These are phyloP conservation scores for Zhuqinia jingwanae DNA, from an alignment of 2,888 invertebrate species.

Conservation along the genomic window DNA sequence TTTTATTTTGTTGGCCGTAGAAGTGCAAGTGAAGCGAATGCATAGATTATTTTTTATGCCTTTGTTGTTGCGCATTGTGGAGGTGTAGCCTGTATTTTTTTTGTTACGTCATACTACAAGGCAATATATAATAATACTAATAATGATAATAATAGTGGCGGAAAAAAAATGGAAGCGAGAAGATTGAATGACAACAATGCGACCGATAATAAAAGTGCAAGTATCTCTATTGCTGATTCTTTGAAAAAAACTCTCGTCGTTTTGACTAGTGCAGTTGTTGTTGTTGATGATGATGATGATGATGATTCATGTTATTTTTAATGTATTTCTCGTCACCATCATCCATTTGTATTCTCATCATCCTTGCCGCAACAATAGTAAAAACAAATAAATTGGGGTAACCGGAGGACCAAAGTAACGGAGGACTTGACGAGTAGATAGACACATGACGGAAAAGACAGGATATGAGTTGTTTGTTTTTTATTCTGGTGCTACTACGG, in stretches of 20 bases:
- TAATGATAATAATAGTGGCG: background rate
- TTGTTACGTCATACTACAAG: constrained; percentile 23
- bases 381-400: no score
- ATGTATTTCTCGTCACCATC: no score
- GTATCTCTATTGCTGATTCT: background rate
- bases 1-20: background rate
- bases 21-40: constrained; percentile 35
- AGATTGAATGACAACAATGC: no score
- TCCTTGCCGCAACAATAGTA: no score
- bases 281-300: background rate
- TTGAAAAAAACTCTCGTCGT: background rate
- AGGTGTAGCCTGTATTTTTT: background rate
- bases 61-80: background rate
- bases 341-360: no score
- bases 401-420: no score
- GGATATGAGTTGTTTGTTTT: no score
- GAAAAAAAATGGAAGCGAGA: no score
- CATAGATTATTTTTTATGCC: constrained; percentile 25
- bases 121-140: constrained; percentile 19
- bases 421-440: no score
- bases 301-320: no score
- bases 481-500: no score
- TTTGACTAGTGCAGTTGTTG: background rate
- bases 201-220: background rate
- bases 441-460: no score